Evolutionary conservation across 2,888 invertebrate genomes (phyloP).

Genomic region (Eristalis arbustorum): DNA sequence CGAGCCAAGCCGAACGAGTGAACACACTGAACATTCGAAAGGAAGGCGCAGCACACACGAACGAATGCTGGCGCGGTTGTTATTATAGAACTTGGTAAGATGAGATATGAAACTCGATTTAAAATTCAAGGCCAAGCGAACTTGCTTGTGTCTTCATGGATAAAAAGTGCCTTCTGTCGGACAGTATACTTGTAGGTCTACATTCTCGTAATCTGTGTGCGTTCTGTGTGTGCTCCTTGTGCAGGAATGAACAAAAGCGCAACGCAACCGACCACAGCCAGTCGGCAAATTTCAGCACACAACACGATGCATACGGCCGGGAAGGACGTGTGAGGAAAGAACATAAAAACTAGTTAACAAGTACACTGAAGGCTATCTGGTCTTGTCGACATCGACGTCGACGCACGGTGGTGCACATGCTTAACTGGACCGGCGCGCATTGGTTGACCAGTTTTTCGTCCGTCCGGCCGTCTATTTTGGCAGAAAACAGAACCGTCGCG

Average conservation of each 20-base stretch:
- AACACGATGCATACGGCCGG: slow-evolving; percentile 8
- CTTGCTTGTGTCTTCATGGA: not conserved
- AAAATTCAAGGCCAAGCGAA: slow-evolving; percentile 68
- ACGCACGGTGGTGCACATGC: slow-evolving; percentile 19
- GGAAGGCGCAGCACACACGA: too few species aligned
- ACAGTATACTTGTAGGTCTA: not conserved
- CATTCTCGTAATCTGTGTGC: not conserved
- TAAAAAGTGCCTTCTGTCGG: slow-evolving; percentile 42
- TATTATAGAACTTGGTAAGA: slow-evolving; percentile 62
- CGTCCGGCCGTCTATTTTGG: slow-evolving; percentile 31
- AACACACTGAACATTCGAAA: too few species aligned
- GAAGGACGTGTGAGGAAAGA: not conserved
- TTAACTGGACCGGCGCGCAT: slow-evolving; percentile 21
- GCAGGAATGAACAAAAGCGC: slow-evolving; percentile 43
- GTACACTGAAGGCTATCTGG: slow-evolving; percentile 49
- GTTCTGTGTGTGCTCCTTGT: slow-evolving; percentile 2
- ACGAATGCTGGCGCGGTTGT: slow-evolving; percentile 29
- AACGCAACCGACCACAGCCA: too few species aligned
- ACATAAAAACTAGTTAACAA: slow-evolving; percentile 24
- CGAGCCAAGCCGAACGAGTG: too few species aligned
- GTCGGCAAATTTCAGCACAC: slow-evolving; percentile 22
- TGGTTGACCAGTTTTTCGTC: slow-evolving; percentile 31
- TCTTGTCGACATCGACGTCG: not conserved
- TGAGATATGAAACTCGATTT: slow-evolving; percentile 70
- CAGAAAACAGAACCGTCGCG: not conserved